phyloP scores from a whole-genome alignment of 2,113 vertebrate species.

The Trematocara zebra region DNA sequence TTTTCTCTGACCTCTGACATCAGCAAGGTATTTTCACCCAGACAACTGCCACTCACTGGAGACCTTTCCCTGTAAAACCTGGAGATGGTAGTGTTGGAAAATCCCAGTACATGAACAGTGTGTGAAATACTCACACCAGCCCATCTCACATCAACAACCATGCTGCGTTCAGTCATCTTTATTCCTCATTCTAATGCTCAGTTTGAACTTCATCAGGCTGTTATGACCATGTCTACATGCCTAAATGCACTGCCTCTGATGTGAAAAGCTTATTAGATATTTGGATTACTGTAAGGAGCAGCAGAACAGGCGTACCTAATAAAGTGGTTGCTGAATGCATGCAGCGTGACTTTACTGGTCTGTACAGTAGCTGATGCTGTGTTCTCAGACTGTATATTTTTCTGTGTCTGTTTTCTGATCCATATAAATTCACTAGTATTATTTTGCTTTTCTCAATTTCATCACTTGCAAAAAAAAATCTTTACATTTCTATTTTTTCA shows the following conservation, averaged over 20 bases:
- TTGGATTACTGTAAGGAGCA: background rate
- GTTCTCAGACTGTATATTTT: background rate
- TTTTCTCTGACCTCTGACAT: background rate
- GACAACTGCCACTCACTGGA: background rate
- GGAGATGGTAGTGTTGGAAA: background rate
- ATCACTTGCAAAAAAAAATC: background rate
- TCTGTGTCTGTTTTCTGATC: background rate
- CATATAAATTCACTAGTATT: background rate
- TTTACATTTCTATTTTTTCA: background rate
- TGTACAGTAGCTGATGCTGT: background rate
- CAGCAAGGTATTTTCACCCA: background rate
- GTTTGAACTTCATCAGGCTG: background rate
- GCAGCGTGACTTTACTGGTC: background rate
- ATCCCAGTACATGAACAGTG: background rate
- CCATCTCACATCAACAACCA: background rate
- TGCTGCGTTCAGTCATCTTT: background rate
- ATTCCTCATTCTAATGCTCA: background rate
- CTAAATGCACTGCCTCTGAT: background rate
- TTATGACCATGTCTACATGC: background rate
- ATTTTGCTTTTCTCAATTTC: background rate
- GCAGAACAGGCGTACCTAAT: background rate
- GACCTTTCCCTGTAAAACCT: background rate
- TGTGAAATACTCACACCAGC: background rate
- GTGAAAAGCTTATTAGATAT: background rate
- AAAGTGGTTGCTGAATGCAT: background rate